Percentiles rank a stretch among this genome's conserved stretches.
Conservation (phyloP, 2,888 invertebrate species). For the Gandaritis pyraliata region DNA sequence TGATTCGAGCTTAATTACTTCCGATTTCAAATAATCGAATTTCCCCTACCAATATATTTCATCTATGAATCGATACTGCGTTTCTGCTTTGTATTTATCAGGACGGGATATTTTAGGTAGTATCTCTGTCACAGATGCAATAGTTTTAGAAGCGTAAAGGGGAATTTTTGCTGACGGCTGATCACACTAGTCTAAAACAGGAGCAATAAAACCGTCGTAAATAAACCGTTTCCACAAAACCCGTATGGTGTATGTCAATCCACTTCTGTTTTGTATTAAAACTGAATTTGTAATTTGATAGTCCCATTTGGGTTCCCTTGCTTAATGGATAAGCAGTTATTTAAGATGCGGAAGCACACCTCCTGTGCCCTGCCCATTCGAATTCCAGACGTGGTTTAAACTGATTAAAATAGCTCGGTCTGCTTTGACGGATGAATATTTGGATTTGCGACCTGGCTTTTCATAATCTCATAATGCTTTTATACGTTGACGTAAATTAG, state of each 20-base stretch:
- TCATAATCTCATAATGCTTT: slow-evolving; percentile 6
- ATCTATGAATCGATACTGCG: too few species aligned
- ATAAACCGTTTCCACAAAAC: slow-evolving; percentile 36
- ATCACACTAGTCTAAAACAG: slow-evolving; percentile 34
- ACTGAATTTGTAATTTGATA: slow-evolving; percentile 40
- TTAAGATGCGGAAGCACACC: slow-evolving; percentile 43
- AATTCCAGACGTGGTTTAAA: slow-evolving; percentile 37
- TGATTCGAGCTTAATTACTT: not conserved
- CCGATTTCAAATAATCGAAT: not conserved
- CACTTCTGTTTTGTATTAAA: slow-evolving; percentile 35
- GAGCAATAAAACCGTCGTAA: slow-evolving; percentile 37
- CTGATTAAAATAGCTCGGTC: slow-evolving; percentile 38
- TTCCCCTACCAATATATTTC: too few species aligned
- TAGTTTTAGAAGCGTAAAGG: slow-evolving; percentile 6
- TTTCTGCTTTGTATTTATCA: too few species aligned
- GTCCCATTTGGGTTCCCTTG: slow-evolving; percentile 36
- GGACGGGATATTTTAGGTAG: too few species aligned
- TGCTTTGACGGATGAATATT: slow-evolving; percentile 32
- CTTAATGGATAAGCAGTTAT: slow-evolving; percentile 41
- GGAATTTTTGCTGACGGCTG: slow-evolving; percentile 29
- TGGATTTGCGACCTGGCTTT: slow-evolving; percentile 12
- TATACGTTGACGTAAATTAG: not conserved
- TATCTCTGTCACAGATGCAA: not conserved
- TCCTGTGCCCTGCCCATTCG: slow-evolving; percentile 24
- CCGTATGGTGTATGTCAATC: slow-evolving; percentile 40